Evolutionary conservation across 2,888 invertebrate species (phyloP).

Genomic region (Pseudeuparius sepicola): DNA sequence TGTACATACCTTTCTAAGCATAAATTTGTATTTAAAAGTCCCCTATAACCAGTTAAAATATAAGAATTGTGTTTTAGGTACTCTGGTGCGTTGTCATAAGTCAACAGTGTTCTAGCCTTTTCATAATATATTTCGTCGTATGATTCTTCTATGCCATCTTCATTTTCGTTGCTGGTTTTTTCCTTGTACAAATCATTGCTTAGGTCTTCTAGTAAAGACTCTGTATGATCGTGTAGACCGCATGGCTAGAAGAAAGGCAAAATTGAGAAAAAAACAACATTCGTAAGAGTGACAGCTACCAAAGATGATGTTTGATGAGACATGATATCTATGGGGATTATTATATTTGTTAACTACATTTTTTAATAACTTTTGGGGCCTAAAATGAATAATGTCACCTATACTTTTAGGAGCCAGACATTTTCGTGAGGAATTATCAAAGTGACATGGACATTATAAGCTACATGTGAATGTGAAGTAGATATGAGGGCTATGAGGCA

Average conservation of each 20-base stretch:
- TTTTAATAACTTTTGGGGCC: no score
- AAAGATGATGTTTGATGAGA: no score
- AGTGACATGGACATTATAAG: no score
- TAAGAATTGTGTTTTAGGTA: conserved; percentile 81
- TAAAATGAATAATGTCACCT: no score
- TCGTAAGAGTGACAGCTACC: no score
- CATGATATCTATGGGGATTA: no score
- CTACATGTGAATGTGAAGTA: no score
- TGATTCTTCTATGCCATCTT: conserved; percentile 14
- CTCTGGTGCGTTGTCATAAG: conserved; percentile 56
- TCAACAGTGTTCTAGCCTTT: conserved; percentile 35
- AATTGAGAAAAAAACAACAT: no score
- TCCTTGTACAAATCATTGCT: conserved; percentile 10
- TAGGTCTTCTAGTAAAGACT: conserved; percentile 27
- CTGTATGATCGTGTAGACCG: conserved; percentile 22
- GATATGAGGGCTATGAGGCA: no score
- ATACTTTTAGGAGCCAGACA: no score
- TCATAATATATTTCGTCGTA: conserved; percentile 26
- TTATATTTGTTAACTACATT: no score
- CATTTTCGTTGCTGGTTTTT: conserved; percentile 19
- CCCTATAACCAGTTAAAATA: conserved; percentile 77
- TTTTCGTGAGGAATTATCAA: no score
- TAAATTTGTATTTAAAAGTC: conserved; percentile 67
- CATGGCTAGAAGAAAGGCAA: conserved; percentile 2
- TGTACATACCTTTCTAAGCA: conserved; percentile 73